Conservation (phyloP, 2,888 invertebrate species). For the Hypselothyrea guttata region DNA sequence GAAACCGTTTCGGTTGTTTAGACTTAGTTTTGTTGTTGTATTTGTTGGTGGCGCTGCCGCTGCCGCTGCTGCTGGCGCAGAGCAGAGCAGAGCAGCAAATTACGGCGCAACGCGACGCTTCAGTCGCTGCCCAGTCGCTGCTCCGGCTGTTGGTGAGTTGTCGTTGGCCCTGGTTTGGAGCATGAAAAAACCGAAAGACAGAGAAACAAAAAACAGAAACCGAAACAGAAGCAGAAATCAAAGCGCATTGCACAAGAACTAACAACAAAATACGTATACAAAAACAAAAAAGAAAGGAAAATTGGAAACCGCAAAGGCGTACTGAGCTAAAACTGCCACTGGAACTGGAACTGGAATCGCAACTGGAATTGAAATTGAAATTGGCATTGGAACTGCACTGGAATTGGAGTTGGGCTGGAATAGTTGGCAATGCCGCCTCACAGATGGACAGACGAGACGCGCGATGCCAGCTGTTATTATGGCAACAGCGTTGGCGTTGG, state of each 20-base stretch:
- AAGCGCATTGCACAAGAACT: slow-evolving; percentile 61
- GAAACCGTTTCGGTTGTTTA: slow-evolving; percentile 37
- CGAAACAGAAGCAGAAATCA: slow-evolving; percentile 12
- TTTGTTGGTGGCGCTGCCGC: slow-evolving; percentile 16
- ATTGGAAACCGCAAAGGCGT: too few relatives aligned
- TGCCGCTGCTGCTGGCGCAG: slow-evolving; percentile 26
- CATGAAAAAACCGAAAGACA: not conserved
- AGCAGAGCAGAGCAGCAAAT: slow-evolving; percentile 8
- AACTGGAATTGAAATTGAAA: not conserved
- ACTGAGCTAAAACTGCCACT: not conserved
- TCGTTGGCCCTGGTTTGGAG: slow-evolving; percentile 19
- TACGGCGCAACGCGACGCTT: slow-evolving; percentile 21
- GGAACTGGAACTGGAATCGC: too few relatives aligned
- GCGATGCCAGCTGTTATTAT: slow-evolving; percentile 63
- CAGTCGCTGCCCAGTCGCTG: slow-evolving; percentile 54
- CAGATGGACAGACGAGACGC: slow-evolving; percentile 65
- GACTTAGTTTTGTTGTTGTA: slow-evolving; percentile 30
- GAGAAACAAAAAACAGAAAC: slow-evolving; percentile 7
- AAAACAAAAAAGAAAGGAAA: too few relatives aligned
- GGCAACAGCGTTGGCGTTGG: slow-evolving; percentile 39
- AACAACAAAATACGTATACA: slow-evolving; percentile 1
- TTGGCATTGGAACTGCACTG: not conserved
- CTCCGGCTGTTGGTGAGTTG: slow-evolving; percentile 69
- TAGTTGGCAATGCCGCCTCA: slow-evolving; percentile 56
- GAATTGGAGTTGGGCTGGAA: not conserved